These are phyloP conservation scores for Dicycla oo DNA, from an alignment of 2,888 invertebrate genomes.

Conservation along the genomic window DNA sequence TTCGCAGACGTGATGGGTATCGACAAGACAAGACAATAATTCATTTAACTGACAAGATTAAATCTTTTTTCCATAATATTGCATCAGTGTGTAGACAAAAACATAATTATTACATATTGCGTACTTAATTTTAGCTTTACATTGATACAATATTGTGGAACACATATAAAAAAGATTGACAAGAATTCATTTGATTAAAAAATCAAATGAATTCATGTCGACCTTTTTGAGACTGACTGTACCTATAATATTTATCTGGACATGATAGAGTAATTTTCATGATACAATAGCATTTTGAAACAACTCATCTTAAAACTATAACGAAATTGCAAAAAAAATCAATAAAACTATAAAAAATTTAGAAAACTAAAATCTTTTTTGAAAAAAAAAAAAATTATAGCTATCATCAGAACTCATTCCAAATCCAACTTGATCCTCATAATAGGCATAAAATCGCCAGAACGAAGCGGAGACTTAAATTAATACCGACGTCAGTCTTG, in stretches of 20 bases:
- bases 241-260: neutral
- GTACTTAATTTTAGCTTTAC: too few species aligned
- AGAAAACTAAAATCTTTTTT: neutral
- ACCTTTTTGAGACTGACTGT: too few species aligned
- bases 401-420: neutral
- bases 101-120: too few species aligned
- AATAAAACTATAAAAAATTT: neutral
- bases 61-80: too few species aligned
- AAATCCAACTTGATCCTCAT: neutral
- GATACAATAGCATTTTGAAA: neutral
- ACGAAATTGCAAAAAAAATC: neutral
- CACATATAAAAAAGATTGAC: too few species aligned
- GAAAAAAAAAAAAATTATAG: neutral
- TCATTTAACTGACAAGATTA: too few species aligned
- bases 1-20: too few species aligned
- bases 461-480: neutral
- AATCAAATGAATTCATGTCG: too few species aligned
- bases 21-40: too few species aligned
- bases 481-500: conserved; percentile 14
- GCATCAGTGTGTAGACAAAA: too few species aligned
- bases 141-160: too few species aligned
- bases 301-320: neutral
- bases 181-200: too few species aligned
- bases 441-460: neutral
- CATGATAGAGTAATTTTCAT: neutral